A percentile compares a stretch with the other conserved stretches of the same genome.
Conservation (phyloP, 2,797 vertebrate species). For the Amblyraja radiata region DNA sequence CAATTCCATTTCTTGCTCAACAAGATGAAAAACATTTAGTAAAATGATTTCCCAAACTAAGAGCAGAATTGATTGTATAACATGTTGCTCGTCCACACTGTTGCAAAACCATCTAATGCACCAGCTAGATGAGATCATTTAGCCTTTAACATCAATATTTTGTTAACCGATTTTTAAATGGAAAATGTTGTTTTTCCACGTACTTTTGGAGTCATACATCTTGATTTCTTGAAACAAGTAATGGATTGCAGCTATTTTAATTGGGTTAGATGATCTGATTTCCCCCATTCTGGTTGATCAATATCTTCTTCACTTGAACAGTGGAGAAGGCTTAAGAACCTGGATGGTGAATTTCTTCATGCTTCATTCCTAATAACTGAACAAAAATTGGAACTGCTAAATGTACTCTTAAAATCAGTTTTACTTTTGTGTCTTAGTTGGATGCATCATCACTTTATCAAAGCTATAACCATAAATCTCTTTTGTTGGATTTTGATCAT, state of each 20-base stretch:
- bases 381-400: background rate
- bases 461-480: background rate
- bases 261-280: background rate
- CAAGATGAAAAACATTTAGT: slow-evolving; percentile 11
- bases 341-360: background rate
- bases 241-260: too few relatives aligned
- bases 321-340: background rate
- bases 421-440: background rate
- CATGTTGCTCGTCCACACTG: background rate
- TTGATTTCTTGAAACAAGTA: background rate
- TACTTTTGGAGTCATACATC: background rate
- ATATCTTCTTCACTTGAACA: background rate
- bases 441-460: background rate
- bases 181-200: background rate
- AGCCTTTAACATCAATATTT: background rate
- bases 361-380: background rate
- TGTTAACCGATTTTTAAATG: background rate
- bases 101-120: slow-evolving; percentile 23
- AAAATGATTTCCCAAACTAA: background rate
- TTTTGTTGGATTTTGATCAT: background rate
- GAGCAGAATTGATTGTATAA: slow-evolving; percentile 15
- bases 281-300: too few relatives aligned
- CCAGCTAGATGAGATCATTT: background rate
- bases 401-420: background rate
- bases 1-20: slow-evolving; percentile 29